Evolutionary conservation across 2,113 vertebrate species (phyloP).

Genomic region (Austrofundulus limnaeus): DNA sequence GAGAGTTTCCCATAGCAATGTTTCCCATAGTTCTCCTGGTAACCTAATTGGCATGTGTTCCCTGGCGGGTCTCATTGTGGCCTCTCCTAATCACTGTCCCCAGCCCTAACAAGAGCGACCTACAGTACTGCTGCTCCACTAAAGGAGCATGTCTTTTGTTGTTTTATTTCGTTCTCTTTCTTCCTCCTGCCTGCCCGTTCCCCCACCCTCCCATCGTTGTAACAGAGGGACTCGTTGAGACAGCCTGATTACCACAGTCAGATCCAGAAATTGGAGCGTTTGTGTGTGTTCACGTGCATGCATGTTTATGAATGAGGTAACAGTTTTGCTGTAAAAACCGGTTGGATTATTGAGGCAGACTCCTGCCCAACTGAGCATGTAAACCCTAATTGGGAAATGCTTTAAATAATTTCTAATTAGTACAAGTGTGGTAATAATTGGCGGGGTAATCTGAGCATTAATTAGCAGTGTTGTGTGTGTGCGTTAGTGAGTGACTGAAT

Average conservation of each 20-base stretch:
- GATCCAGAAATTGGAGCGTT: constrained; percentile 48
- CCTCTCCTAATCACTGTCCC: constrained; percentile 77
- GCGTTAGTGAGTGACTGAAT: constrained; percentile 78
- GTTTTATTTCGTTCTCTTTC: constrained; percentile 72
- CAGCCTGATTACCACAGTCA: constrained; percentile 71
- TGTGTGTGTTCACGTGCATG: constrained; percentile 19
- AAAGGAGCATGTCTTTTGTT: constrained; percentile 77
- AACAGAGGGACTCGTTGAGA: constrained; percentile 61
- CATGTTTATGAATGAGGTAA: constrained; percentile 48
- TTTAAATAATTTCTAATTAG: constrained; percentile 93
- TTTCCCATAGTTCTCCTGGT: constrained; percentile 79
- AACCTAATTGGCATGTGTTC: constrained; percentile 82
- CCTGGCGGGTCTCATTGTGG: constrained; percentile 77
- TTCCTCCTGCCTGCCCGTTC: constrained; percentile 63
- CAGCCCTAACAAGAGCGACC: constrained; percentile 75
- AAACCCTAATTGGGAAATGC: constrained; percentile 87
- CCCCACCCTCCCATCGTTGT: constrained; percentile 43
- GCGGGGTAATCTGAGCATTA: constrained; percentile 91
- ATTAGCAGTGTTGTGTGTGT: constrained; percentile 85
- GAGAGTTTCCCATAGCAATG: constrained; percentile 61
- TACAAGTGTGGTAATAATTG: constrained; percentile 90
- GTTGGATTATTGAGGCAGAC: constrained; percentile 74
- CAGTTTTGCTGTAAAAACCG: constrained; percentile 50
- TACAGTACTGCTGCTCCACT: constrained; percentile 71
- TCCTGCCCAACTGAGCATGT: constrained; percentile 83